Base-by-base conservation (phyloP, 53 echinoderm and acorn worm genomes). In the Glandiceps talaboti region DNA sequence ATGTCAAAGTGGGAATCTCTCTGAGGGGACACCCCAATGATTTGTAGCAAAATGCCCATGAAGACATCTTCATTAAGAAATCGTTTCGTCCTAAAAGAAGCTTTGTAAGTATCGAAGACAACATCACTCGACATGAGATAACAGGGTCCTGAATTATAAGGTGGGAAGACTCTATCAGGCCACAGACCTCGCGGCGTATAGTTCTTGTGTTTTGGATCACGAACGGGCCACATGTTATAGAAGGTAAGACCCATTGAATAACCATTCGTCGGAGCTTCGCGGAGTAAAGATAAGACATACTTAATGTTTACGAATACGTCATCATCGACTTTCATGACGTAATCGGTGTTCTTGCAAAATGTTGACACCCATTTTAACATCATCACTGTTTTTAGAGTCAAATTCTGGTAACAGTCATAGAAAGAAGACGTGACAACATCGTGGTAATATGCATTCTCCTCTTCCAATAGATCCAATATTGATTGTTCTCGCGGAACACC, bases 21-120 rank as follows among this genome's bases (percentile, higher is more conserved):
- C 64, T 45, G 64, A 45, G 32, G 79, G 28, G 28, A 27, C 12
- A 91, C 78, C 20, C 76, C 73, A 31, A 91, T 32, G 72, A 81
- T 86, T 1, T 83, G 27, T 79, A 91, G 73, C 29, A 89, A 82
- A 1, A 85, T 88, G 12, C 91, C 91, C 0, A 91, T 32, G 80
- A 82, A 91, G 74, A 89, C 91, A n/a, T 91, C 91, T 32, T 91
- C 91, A 88, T 88, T 88, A 1, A 88, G 88, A 27, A 91, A 89
- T 25, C 88, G 82, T 14, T 79, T 84, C 12, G 88, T 86, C 29
- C 76, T 80, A 74, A 89, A 83, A 0, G 91, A 86, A 76, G 29
- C 77, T 28, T 74, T 75, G 77, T 91, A 91, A 31, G 80, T 32
- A 1, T 31, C 75, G 20, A 81, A 75, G 27, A 84, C 89, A 26